Evolutionary conservation across 2,888 invertebrate species (phyloP), one percentile per base, ranked within the genome.

Genomic region (Caenorhabditis sp.): DNA sequence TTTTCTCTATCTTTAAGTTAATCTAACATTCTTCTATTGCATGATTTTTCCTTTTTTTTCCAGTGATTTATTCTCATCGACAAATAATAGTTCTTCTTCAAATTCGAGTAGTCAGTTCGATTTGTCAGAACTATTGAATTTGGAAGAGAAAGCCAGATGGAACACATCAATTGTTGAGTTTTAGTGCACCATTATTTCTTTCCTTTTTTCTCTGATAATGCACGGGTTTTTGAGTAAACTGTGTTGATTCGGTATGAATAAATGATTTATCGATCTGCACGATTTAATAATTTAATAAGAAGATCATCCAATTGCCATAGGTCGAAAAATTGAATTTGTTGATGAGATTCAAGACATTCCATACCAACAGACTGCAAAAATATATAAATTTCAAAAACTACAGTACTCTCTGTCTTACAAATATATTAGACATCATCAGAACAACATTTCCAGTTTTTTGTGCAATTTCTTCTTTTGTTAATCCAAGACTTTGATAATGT

Each of bases 251-350:
- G 31, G 31, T 31, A 31, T 31, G 10, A 31, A 31, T 31, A 10
- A 57, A 27, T 57, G 6, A 37, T 17, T 43, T 17, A 43, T 17
- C 43, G 43, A 43, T 43, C 43, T 5, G 63, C 27, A 37, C 67
- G 63, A 26, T 64, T 63, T 17, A 78, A 66, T 36, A 82, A 62
- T 36, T 82, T 79, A 14, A 79, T 75, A 5, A 82, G 57, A 0
- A 82, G 57, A 54, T 81, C 79, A 55, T 82, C 82, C 24, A 82
- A 58, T 58, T 82, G 77, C 82, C 82, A 82, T 19, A 82, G 65
- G 43, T 81, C 82, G 76, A 82, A 82, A 59, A 82, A 76, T 61
- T 81, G 81, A 36, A 82, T 79, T 71, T 82, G 81, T 57, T 81
- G 79, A 55, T 82, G 81, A 17, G 78, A 81, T 54, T 82, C 82